These are phyloP conservation scores for Wiebesia pumilae DNA, from an alignment of 1,140 invertebrate genomes.

Conservation along the genomic window DNA sequence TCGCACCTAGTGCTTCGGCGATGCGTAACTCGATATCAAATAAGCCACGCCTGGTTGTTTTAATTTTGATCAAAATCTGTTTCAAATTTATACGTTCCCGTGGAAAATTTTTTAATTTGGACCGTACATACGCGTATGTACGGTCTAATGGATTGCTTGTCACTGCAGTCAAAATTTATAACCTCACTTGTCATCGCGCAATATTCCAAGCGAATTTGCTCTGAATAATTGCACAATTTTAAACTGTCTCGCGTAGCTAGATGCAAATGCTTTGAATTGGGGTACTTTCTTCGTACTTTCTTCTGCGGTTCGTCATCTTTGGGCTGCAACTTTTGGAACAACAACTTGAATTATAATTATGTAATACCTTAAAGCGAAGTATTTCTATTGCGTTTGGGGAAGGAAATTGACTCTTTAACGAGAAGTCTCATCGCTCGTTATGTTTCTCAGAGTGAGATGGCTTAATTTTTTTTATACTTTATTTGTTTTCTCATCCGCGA, in stretches of 20 bases:
- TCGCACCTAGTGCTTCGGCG: constrained; percentile 19
- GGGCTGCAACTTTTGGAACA: neutral
- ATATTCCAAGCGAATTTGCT: neutral
- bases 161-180: constrained; percentile 13
- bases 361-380: neutral
- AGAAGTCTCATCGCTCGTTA: neutral
- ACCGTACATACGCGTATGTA: neutral
- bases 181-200: neutral
- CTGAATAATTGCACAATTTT: constrained; percentile 23
- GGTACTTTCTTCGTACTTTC: neutral
- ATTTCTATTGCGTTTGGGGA: neutral
- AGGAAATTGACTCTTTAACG: neutral
- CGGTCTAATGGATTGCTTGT: constrained; percentile 21
- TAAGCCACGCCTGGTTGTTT: constrained; percentile 31
- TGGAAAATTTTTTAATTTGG: constrained; percentile 25
- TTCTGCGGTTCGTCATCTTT: neutral
- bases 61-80: constrained; percentile 34
- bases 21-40: constrained; percentile 39
- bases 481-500: no score
- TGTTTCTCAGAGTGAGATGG: neutral
- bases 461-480: no score
- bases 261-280: neutral
- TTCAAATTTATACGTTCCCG: neutral
- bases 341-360: neutral
- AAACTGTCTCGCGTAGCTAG: neutral